A percentile compares a stretch with the other conserved stretches of the same genome.
Conservation (phyloP, 1,140 invertebrate genomes). For the Papilio dardanus region DNA sequence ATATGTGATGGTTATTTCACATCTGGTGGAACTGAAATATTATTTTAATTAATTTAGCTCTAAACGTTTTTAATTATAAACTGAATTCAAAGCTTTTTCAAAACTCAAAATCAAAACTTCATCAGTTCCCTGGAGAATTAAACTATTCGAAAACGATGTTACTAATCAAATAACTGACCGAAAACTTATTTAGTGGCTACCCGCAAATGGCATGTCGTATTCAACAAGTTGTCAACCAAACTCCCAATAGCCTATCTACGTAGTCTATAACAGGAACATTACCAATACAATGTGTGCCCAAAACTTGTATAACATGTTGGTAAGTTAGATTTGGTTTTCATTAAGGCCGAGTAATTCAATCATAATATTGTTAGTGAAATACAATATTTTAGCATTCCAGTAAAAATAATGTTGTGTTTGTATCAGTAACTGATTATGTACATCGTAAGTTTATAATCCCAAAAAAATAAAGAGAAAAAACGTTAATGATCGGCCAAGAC, state of each 20-base stretch:
- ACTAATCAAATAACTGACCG: background rate
- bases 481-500: too few relatives aligned
- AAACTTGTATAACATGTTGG: background rate
- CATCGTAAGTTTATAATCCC: too few relatives aligned
- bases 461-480: too few relatives aligned
- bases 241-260: background rate
- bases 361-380: background rate
- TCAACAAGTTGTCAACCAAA: slow-evolving; percentile 16
- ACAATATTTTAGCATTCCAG: background rate
- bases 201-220: background rate
- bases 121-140: background rate
- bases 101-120: too few relatives aligned
- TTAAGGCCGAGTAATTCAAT: background rate
- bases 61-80: background rate
- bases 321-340: background rate
- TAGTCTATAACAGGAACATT: background rate
- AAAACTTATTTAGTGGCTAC: background rate
- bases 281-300: background rate
- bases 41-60: background rate
- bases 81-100: too few relatives aligned
- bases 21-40: background rate
- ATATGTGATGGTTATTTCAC: background rate
- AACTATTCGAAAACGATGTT: background rate
- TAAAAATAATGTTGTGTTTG: too few relatives aligned
- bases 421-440: too few relatives aligned